Evolutionary conservation across 2,113 vertebrate genomes (phyloP), one percentile per base, ranked within the genome.

Genomic region (Grus americana): DNA sequence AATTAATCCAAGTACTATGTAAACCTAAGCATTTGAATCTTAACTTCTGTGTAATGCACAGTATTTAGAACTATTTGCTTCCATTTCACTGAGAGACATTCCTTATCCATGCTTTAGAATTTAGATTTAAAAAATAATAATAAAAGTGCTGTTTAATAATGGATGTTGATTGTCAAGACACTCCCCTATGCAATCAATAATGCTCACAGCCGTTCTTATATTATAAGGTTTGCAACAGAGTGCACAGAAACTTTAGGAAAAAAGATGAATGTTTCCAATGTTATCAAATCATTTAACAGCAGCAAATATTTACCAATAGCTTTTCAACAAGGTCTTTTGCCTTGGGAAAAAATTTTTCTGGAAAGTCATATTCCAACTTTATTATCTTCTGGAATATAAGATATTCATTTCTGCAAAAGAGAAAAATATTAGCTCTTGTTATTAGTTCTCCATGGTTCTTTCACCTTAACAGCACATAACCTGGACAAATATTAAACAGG

Each of bases 351-450:
- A 99, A 99, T 98, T 99, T 99, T 97, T 99, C 99, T 90, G 99
- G 99, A 88, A 99, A 99, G 96, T 99, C 99, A 95, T 99, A 99
- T 93, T 99, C 99, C 98, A 99, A 97, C 88, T 99, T 99, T 98
- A 99, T 99, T 98, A 99, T 99, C 98, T 99, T 99, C 98, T 99
- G 99, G 98, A 99, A 99, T 99, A 99, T 99, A 97, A 99, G 98
- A 98, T 99, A 99, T 50, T 99, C 99, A 74, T 99, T 99, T 98
- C 99, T 99, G 98, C 87, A 95, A 95, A 96, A 95, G 52, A 97
- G 54, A 93, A 92, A 52, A 91, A 88, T 26, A 95, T 79, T 91
- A 70, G 61, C 73, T 72, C 38, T 70, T 80, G 47, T 75, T 94
- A 87, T 38, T 75, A 68, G 58, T 18, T 89, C 36, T 75, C 47